Evolutionary conservation across 2,797 vertebrate genomes (phyloP).

Genomic region (Pitangus sulphuratus): DNA sequence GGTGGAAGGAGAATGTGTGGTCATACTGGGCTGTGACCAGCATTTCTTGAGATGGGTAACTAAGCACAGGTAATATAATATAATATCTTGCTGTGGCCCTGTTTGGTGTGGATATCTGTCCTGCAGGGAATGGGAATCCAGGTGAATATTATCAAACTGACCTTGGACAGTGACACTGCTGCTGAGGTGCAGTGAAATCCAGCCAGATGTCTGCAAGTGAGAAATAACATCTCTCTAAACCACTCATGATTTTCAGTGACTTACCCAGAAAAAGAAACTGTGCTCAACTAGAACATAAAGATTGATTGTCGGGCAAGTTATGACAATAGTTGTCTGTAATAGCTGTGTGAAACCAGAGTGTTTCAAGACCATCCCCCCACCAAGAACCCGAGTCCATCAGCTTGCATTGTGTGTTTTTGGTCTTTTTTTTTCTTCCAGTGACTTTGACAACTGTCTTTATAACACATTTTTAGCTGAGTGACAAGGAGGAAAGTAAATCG

Average conservation of each 20-base stretch:
- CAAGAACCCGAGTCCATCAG: background rate
- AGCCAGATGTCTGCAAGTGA: background rate
- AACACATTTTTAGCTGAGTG: background rate
- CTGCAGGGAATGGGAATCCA: background rate
- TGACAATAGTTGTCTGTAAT: background rate
- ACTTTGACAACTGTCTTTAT: background rate
- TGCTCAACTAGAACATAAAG: background rate
- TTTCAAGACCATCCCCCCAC: background rate
- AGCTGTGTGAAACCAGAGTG: background rate
- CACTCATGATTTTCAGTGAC: background rate
- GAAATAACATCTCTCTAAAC: background rate
- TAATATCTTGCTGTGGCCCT: accelerated
- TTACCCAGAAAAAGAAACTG: background rate
- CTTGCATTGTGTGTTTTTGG: background rate
- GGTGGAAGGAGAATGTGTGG: background rate
- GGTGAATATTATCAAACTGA: background rate
- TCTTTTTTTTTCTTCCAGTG: background rate
- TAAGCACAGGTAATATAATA: background rate
- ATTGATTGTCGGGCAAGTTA: background rate
- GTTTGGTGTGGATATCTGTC: background rate
- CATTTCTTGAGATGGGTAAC: background rate
- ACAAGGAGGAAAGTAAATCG: background rate
- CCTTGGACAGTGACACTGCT: background rate
- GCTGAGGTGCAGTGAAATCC: background rate
- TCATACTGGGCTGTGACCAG: background rate